phyloP scores from a whole-genome alignment of 2,797 vertebrate species.

The Mormyrus hasselquistii region DNA sequence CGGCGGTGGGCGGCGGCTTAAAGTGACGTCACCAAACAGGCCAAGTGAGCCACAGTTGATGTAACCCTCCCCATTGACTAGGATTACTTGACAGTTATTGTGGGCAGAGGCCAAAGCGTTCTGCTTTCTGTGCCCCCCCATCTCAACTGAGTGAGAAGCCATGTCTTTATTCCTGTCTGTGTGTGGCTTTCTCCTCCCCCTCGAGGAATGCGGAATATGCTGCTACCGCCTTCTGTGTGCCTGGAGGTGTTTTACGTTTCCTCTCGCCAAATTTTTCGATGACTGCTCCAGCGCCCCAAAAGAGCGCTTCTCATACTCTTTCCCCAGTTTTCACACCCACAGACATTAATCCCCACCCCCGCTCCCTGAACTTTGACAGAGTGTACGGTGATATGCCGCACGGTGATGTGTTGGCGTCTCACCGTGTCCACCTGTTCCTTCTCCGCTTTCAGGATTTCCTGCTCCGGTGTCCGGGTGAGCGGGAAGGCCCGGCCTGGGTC shows the following conservation, averaged over 20 bases:
- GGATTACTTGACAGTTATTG: neutral
- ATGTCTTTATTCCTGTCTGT: neutral
- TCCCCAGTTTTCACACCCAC: neutral
- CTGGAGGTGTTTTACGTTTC: neutral
- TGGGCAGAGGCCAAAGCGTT: neutral
- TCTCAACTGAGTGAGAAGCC: neutral
- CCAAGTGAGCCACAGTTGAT: neutral
- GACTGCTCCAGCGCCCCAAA: neutral
- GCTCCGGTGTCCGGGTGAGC: neutral
- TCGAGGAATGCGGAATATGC: neutral
- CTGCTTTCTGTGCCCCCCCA: neutral
- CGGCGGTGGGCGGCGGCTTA: neutral
- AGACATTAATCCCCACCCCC: neutral
- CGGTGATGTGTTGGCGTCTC: neutral
- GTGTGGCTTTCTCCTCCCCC: neutral
- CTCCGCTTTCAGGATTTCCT: constrained; percentile 1
- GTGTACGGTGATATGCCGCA: neutral
- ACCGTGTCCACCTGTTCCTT: neutral
- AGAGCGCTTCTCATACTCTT: neutral
- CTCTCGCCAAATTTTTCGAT: neutral
- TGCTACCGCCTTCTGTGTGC: neutral
- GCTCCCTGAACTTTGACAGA: neutral
- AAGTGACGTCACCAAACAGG: neutral
- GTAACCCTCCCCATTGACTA: neutral
- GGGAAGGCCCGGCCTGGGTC: neutral